Evolutionary conservation across 2,113 vertebrate genomes (phyloP).

Genomic region (Chloropsis cyanopogon): DNA sequence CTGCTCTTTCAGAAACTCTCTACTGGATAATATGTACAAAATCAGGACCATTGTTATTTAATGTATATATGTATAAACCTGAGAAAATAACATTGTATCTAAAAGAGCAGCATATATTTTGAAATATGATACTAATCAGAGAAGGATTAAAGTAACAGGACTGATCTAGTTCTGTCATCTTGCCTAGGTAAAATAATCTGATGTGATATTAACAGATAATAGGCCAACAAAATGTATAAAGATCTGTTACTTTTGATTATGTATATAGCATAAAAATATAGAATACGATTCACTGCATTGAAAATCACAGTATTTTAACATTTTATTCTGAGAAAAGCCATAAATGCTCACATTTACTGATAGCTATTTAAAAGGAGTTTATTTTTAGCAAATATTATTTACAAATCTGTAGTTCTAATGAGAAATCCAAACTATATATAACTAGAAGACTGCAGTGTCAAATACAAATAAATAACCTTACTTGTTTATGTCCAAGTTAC

Average conservation of each 20-base stretch:
- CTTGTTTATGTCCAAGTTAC: not conserved
- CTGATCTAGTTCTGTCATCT: not conserved
- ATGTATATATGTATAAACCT: not conserved
- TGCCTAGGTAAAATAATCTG: not conserved
- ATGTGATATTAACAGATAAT: rapidly evolving
- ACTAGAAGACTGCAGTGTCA: not conserved
- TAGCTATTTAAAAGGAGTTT: not conserved
- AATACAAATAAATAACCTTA: not conserved
- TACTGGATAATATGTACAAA: not conserved
- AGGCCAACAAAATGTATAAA: not conserved
- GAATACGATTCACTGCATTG: not conserved
- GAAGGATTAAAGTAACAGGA: not conserved
- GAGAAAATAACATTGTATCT: not conserved
- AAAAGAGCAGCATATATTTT: not conserved
- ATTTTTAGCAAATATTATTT: not conserved
- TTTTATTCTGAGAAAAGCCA: not conserved
- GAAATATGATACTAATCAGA: not conserved
- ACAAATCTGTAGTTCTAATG: not conserved
- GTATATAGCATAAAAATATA: not conserved
- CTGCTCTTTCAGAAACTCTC: not conserved
- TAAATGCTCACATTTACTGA: not conserved
- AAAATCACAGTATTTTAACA: not conserved
- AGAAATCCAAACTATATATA: not conserved
- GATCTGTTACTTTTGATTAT: not conserved
- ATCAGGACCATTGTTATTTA: not conserved